Evolutionary conservation across 2,113 vertebrate species (phyloP).

Genomic region (Astur gentilis): DNA sequence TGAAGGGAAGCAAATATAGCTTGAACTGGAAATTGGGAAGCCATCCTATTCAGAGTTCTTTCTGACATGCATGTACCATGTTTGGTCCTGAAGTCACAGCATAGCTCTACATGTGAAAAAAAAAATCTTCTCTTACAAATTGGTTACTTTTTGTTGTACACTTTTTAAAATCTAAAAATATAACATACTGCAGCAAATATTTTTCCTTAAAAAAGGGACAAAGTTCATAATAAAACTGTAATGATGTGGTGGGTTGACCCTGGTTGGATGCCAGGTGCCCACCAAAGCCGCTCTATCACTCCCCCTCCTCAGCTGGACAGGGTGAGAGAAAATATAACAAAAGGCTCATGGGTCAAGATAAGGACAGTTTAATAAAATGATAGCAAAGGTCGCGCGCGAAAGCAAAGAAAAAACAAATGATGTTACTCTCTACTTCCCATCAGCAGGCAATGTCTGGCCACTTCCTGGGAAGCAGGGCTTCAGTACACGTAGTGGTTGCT

Average conservation of each 20-base stretch:
- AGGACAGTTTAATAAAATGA: too few relatives aligned
- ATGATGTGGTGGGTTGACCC: background rate
- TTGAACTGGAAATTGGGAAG: background rate
- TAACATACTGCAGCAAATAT: background rate
- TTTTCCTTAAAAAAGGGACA: background rate
- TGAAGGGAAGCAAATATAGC: background rate
- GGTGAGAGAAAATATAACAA: too few relatives aligned
- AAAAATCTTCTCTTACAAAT: background rate
- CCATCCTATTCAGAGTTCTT: background rate
- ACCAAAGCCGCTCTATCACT: too few relatives aligned
- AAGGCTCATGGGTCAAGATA: too few relatives aligned
- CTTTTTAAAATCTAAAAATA: background rate
- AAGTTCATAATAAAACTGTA: background rate
- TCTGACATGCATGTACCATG: fast-evolving
- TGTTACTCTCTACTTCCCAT: too few relatives aligned
- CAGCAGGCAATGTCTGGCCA: too few relatives aligned
- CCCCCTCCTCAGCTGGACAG: too few relatives aligned
- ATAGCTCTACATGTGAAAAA: background rate
- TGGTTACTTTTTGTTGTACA: background rate
- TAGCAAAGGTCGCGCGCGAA: too few relatives aligned
- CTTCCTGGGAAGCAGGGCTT: too few relatives aligned
- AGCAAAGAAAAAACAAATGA: too few relatives aligned
- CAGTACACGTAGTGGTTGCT: too few relatives aligned
- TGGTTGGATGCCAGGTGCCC: too few relatives aligned
- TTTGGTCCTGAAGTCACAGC: background rate